Conservation (phyloP, 2,797 vertebrate species). For the Scyliorhinus canicula region DNA sequence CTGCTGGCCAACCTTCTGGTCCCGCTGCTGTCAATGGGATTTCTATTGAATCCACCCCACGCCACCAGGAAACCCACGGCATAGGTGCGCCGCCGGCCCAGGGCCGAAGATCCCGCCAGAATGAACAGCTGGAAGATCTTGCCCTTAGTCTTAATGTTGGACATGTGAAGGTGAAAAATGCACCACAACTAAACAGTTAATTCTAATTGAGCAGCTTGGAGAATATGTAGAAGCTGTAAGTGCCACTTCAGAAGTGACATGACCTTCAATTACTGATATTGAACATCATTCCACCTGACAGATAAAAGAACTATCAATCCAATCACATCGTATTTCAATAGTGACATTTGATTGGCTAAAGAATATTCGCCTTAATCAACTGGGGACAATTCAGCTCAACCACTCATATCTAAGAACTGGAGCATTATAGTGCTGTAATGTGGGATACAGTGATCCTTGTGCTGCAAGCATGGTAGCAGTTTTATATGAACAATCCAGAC, state of each 20-base stretch:
- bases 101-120: too few relatives aligned
- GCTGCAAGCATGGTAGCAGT: neutral
- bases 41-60: too few relatives aligned
- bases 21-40: too few relatives aligned
- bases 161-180: neutral
- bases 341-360: neutral
- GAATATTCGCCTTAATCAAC: neutral
- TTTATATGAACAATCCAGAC: neutral
- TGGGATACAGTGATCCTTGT: neutral
- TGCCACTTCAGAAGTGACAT: conserved; percentile 27
- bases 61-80: too few relatives aligned
- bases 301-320: conserved; percentile 15
- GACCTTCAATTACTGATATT: conserved; percentile 35
- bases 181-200: conserved; percentile 16
- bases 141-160: neutral
- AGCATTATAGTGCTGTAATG: neutral
- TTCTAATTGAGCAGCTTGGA: neutral
- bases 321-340: neutral
- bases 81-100: too few relatives aligned
- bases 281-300: conserved; percentile 28
- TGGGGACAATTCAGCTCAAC: neutral
- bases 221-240: neutral
- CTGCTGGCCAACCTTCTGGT: too few relatives aligned
- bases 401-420: neutral
- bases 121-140: too few relatives aligned